phyloP scores from a whole-genome alignment of 2,888 invertebrate species.

The Limnephilus lunatus region DNA sequence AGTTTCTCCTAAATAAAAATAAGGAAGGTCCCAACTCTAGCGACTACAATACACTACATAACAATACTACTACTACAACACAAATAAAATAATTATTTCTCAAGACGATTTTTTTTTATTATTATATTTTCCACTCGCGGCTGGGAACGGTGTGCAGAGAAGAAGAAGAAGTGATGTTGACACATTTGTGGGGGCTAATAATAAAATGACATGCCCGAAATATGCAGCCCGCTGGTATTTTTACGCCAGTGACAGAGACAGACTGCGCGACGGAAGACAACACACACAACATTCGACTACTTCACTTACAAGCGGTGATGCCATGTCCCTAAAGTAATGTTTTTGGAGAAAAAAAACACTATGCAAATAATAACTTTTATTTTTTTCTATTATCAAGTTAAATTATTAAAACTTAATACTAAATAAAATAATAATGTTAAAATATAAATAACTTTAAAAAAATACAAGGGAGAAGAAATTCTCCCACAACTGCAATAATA shows the following conservation, averaged over 20 bases:
- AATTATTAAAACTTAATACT: no score
- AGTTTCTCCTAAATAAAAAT: neutral
- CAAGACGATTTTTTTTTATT: neutral
- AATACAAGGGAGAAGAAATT: no score
- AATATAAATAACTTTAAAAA: no score
- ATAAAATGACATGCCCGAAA: conserved; percentile 24
- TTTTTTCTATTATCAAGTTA: no score
- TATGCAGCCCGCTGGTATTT: conserved; percentile 22
- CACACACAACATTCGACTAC: neutral
- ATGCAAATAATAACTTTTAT: no score
- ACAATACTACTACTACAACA: no score
- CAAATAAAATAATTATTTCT: neutral
- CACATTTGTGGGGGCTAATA: conserved; percentile 18
- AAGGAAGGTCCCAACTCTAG: neutral
- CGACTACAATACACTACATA: neutral
- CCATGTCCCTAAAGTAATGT: no score
- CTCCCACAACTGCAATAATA: no score
- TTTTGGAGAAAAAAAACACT: no score
- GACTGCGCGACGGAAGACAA: conserved; percentile 11
- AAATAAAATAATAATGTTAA: no score
- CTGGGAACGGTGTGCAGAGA: neutral
- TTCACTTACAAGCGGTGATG: neutral
- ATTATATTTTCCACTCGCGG: neutral
- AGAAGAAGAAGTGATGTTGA: neutral
- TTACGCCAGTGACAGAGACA: conserved; percentile 11